Evolutionary conservation across 2,113 vertebrate genomes (phyloP).

Genomic region (Dasyornis broadbenti): DNA sequence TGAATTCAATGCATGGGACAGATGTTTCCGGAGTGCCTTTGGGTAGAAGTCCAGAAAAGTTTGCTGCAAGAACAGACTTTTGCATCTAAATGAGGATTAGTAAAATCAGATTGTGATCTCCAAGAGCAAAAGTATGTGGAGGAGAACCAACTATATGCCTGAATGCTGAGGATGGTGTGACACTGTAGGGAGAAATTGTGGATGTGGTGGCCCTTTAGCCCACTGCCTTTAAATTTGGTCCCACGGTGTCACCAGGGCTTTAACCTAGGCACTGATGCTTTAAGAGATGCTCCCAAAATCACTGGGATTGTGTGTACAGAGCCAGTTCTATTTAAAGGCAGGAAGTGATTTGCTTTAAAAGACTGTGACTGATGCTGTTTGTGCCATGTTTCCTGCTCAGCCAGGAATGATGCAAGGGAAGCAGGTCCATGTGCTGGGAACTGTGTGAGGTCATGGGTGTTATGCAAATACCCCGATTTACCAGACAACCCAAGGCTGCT

Average conservation of each 20-base stretch:
- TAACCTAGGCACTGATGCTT: not conserved
- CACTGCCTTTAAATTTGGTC: not conserved
- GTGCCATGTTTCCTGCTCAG: rapidly evolving
- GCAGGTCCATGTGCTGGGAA: not conserved
- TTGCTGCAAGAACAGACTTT: not conserved
- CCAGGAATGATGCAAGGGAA: not conserved
- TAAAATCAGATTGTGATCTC: not conserved
- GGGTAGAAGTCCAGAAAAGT: not conserved
- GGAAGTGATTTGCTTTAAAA: not conserved
- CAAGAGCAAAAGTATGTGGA: not conserved
- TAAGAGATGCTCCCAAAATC: too few relatives aligned
- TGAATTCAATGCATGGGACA: not conserved
- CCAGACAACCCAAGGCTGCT: not conserved
- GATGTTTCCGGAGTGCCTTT: not conserved
- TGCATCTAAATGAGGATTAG: not conserved
- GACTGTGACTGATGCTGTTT: not conserved
- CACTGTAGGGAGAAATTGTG: not conserved
- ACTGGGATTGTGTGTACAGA: not conserved
- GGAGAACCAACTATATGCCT: too few relatives aligned
- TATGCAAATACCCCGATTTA: not conserved
- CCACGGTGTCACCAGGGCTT: not conserved
- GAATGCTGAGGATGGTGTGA: not conserved
- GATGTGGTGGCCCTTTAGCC: not conserved
- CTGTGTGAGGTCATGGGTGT: not conserved
- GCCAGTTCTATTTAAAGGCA: too few relatives aligned